A percentile compares a stretch with the other conserved stretches of the same genome.
Conservation (phyloP, 1,140 invertebrate genomes). For the Apis mellifera region DNA sequence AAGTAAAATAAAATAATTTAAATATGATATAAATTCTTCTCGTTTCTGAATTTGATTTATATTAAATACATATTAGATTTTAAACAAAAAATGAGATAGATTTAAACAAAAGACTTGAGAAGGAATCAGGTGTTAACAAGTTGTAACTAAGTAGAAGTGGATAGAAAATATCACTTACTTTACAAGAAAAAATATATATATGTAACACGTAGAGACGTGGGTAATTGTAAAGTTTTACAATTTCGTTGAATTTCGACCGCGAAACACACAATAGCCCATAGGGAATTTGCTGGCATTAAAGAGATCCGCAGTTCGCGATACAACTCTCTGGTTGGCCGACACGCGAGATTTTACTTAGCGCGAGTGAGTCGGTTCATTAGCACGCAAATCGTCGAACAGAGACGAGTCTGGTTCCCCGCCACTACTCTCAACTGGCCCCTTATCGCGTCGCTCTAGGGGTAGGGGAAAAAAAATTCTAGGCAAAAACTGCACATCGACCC, state of each 20-base stretch:
- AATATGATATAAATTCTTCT: too few species aligned
- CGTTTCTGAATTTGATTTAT: too few species aligned
- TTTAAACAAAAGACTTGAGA: too few species aligned
- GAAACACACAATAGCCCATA: slow-evolving; percentile 29
- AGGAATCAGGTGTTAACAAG: neutral
- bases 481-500: slow-evolving; percentile 1
- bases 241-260: slow-evolving; percentile 38
- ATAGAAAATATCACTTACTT: neutral
- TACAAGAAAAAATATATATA: too few species aligned
- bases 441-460: slow-evolving; percentile 31
- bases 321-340: slow-evolving; percentile 43
- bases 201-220: neutral
- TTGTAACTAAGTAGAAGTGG: neutral
- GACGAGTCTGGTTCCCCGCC: neutral
- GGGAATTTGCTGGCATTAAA: slow-evolving; percentile 48
- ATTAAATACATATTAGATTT: too few species aligned
- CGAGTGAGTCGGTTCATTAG: slow-evolving; percentile 69
- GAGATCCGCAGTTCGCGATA: slow-evolving; percentile 59
- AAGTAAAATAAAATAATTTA: too few species aligned
- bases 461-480: neutral
- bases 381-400: slow-evolving; percentile 70
- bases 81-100: too few species aligned
- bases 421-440: slow-evolving; percentile 28
- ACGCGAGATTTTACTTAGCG: slow-evolving; percentile 75
- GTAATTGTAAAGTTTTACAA: neutral